Evolutionary conservation across 2,113 vertebrate species (phyloP).

Genomic region (Telmatochromis brachygnathus): DNA sequence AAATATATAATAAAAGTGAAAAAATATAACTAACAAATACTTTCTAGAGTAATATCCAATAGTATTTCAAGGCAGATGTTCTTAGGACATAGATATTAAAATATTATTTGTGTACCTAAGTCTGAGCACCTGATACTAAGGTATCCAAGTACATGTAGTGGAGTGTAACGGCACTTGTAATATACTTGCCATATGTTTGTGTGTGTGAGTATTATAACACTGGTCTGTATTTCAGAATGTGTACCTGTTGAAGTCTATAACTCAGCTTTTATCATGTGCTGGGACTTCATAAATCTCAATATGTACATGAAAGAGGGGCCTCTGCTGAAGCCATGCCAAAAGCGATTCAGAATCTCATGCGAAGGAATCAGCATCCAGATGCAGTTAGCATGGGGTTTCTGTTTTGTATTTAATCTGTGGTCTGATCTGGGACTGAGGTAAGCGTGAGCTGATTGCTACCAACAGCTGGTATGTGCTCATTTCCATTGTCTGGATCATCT

Average conservation of each 20-base stretch:
- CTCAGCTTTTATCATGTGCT: conserved; percentile 26
- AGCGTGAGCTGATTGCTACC: conserved; percentile 66
- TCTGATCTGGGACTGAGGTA: conserved; percentile 62
- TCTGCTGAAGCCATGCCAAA: conserved; percentile 25
- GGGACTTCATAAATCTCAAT: conserved; percentile 37
- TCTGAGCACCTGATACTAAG: background rate
- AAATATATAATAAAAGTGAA: background rate
- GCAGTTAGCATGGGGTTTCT: conserved; percentile 36
- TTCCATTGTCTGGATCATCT: conserved; percentile 58
- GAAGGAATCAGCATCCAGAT: conserved; percentile 41
- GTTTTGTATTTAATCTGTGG: conserved; percentile 52
- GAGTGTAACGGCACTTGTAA: background rate
- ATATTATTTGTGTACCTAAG: no score
- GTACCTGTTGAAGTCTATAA: conserved; percentile 14
- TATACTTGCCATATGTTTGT: background rate
- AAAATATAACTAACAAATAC: background rate
- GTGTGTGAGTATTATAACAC: background rate
- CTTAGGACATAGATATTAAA: background rate
- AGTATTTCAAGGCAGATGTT: background rate
- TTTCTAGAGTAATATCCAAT: background rate
- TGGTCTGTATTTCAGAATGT: background rate
- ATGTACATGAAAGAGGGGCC: conserved; percentile 37
- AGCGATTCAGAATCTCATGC: conserved; percentile 16
- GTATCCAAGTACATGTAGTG: background rate
- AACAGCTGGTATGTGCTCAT: conserved; percentile 66